phyloP scores from a whole-genome alignment of 2,113 vertebrate genomes.

The Orientallactaga bullata region DNA sequence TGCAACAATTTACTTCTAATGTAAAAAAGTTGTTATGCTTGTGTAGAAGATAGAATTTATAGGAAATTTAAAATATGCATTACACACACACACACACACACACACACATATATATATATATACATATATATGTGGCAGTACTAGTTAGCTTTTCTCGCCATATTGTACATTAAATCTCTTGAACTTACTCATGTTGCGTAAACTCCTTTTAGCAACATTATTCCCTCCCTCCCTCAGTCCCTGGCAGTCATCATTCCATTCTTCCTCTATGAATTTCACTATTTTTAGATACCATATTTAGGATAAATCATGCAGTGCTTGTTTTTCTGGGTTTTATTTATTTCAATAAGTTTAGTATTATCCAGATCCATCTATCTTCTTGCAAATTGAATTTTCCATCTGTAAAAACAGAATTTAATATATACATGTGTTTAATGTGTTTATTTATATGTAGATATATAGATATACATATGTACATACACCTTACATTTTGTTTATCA shows the following conservation, averaged over 20 bases:
- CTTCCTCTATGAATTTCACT: not conserved
- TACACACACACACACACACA: no score
- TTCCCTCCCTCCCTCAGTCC: not conserved
- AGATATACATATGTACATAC: not conserved
- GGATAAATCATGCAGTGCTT: not conserved
- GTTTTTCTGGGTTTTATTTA: not conserved
- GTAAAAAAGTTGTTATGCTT: not conserved
- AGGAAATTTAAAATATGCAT: not conserved
- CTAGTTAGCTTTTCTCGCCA: not conserved
- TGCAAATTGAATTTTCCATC: not conserved
- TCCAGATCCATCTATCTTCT: not conserved
- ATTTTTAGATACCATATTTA: not conserved
- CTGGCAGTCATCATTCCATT: not conserved
- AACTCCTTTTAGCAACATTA: not conserved
- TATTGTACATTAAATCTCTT: not conserved
- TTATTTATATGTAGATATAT: not conserved
- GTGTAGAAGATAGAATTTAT: no score
- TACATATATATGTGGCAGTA: not conserved
- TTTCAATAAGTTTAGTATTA: not conserved
- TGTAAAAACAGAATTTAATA: not conserved
- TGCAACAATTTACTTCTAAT: not conserved
- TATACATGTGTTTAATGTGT: no score
- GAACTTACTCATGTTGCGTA: not conserved
- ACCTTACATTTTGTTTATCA: no score
- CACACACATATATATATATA: no score